Base-by-base conservation (phyloP, 2,113 vertebrate genomes). In the Pseudopodoces humilis region DNA sequence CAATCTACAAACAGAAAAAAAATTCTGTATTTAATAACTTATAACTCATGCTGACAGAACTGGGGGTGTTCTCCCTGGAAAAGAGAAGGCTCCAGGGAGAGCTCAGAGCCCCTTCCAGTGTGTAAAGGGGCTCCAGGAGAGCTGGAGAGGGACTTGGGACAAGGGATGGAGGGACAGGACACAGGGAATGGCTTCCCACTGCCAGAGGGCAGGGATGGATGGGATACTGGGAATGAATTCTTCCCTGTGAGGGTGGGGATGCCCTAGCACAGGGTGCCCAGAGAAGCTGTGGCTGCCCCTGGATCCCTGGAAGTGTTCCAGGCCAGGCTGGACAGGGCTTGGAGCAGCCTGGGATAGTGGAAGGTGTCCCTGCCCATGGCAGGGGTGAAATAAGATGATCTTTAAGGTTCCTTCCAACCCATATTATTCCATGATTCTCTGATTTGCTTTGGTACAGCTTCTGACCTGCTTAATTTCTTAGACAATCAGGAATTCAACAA, bases 1-100 rank as follows among this genome's bases (percentile, higher is more conserved):
- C 98, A 93, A 99, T 97, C 99, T 99, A 86, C 68, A 72, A 93
- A 68, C 22, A 72, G 15, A 56, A 46, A 62, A 50, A 53, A 67
- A 44, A 24, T 1, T 19, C 13, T 33, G 1, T 3, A 11, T 83
- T 94, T 86, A 83, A 7, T 41, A 47, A 62, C 43, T 68, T 52
- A 25, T 8, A 46, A 46, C 53, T 46, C 20, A 25, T 69, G 39
- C 39, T 75, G 86, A 44, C 39, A 75, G 53, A 89, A 28, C 4
- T 43, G 47, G 55, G 16, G 7, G 17, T 0, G 0, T 11, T 83
- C 55, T 30, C 9, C 24, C 46, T 6, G 18, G 41, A 47, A 24
- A 20, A 37, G 13, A 11, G n/a, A 49, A 90, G 11, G 71, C 0
- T 83, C 41, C 49, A 63, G 35, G 24, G 35, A 43, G 7, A 35